Base-by-base conservation (phyloP, 2,113 vertebrate species). In the Calidris pugnax region DNA sequence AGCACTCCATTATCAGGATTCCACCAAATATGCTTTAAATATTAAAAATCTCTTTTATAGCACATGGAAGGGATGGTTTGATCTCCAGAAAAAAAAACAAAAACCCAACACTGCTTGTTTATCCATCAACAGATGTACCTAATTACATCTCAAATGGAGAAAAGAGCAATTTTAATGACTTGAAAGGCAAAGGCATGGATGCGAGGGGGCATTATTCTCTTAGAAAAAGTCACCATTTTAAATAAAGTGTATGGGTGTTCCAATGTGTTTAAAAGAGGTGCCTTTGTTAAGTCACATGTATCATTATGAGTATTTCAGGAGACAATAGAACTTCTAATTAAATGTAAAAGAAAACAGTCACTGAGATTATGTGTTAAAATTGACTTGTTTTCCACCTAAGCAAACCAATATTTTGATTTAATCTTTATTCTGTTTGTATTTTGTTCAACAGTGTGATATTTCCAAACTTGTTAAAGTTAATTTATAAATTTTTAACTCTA, bases 111-210 rank as follows among this genome's bases (percentile, higher is more conserved):
- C n/a, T 97, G 63, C 91, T 95, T 97, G 94, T 98, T 98, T 98
- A 97, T 97, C 95, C 92, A 91, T 97, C 97, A 97, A 95, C 96
- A 98, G 96, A 97, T 96, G 93, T 72, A 74, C 78, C 91, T 98
- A 97, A 98, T 98, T 97, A 96, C 75, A 95, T 95, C 95, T 97
- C 97, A 93, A 55, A 98, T 87, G 87, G 73, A 97, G 89, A 47
- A 56, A 75, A 84, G 86, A 94, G 82, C 43, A 41, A 92, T 85
- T 96, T 89, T 76, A 90, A 51, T 93, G 57, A 87, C 94, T 97
- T 97, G 93, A 97, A 97, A 96, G 86, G 78, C 90, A 90, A 79
- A 94, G 33, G 24, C 75, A 33, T 60, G n/a, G 59, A 67, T 73
- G 26, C 1, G 2, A 84, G 17, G 41, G 78, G 81, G 22, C n/a